Conservation (phyloP, 2,113 vertebrate species). For the Cranoglanis bouderius region DNA sequence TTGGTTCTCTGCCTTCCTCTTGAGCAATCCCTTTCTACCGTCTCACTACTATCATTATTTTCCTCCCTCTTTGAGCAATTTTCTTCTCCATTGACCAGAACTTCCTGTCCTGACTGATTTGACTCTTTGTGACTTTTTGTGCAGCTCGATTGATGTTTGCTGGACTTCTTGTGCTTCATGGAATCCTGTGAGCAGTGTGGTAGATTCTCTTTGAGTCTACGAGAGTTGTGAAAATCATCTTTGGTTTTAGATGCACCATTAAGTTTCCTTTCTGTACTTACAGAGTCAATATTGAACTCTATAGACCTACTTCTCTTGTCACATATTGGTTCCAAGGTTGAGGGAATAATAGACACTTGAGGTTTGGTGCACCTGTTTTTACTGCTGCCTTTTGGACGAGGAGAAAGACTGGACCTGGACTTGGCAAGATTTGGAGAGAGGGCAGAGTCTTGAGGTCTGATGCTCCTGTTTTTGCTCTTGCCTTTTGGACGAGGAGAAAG, state of each 20-base stretch:
- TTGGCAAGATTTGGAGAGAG: slow-evolving; percentile 58
- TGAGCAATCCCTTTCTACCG: not conserved
- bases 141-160: slow-evolving; percentile 41
- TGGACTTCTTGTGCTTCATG: slow-evolving; percentile 50
- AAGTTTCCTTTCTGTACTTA: slow-evolving; percentile 68
- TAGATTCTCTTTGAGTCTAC: slow-evolving; percentile 23
- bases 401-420: slow-evolving; percentile 53
- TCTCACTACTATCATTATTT: slow-evolving; percentile 27
- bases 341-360: slow-evolving; percentile 52
- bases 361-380: slow-evolving; percentile 55
- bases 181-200: slow-evolving; percentile 57
- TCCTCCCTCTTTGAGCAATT: slow-evolving; percentile 37
- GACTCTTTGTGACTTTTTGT: slow-evolving; percentile 52
- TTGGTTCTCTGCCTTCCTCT: slow-evolving; percentile 38
- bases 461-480: slow-evolving; percentile 56
- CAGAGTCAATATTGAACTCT: slow-evolving; percentile 68
- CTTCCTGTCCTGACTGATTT: slow-evolving; percentile 46
- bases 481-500: slow-evolving; percentile 60
- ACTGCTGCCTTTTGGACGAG: slow-evolving; percentile 60
- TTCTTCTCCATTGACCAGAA: slow-evolving; percentile 15
- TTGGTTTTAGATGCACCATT: slow-evolving; percentile 63
- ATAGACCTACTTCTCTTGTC: slow-evolving; percentile 60
- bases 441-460: slow-evolving; percentile 42
- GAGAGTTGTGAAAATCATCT: slow-evolving; percentile 61
- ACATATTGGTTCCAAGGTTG: slow-evolving; percentile 57